A percentile compares a stretch with the other conserved stretches of the same genome.
These are phyloP conservation scores for Cerastoderma edule DNA, from an alignment of 2,888 invertebrate species.

Conservation along the genomic window DNA sequence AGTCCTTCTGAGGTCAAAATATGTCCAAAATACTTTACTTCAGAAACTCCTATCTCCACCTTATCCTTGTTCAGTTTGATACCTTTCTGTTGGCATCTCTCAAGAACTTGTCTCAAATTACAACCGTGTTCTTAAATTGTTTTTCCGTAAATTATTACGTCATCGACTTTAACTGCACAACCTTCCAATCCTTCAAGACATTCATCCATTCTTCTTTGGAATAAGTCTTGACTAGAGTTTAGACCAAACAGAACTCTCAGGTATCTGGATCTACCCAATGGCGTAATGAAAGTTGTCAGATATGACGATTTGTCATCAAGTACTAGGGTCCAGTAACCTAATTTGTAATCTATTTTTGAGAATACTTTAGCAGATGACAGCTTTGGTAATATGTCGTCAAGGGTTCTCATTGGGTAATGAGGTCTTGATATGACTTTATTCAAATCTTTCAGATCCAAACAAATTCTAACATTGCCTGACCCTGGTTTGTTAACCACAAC, in stretches of 20 bases:
- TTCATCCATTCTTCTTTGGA: conserved; percentile 17
- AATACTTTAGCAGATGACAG: conserved; percentile 21
- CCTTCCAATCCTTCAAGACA: conserved; percentile 12
- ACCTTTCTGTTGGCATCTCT: conserved; percentile 8
- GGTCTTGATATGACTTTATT: conserved; percentile 42
- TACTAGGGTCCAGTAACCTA: conserved; percentile 22
- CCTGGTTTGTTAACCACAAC: conserved; percentile 46
- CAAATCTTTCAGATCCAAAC: conserved; percentile 62
- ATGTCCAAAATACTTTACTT: conserved; percentile 44
- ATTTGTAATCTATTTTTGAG: conserved; percentile 16
- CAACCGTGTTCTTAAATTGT: conserved; percentile 12
- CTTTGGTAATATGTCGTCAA: conserved; percentile 29
- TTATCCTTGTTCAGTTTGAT: conserved; percentile 37
- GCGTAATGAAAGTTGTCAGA: conserved; percentile 22
- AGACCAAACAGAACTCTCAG: conserved; percentile 17
- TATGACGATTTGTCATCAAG: conserved; percentile 18
- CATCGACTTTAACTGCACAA: conserved; percentile 21
- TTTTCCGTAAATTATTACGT: conserved; percentile 17
- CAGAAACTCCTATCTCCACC: conserved; percentile 23
- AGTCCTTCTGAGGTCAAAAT: conserved; percentile 33
- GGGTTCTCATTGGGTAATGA: conserved; percentile 28
- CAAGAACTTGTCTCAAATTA: conserved; percentile 15
- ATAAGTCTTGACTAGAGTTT: conserved; percentile 13
- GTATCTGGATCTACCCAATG: conserved; percentile 22
- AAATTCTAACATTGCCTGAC: conserved; percentile 58